Base-by-base conservation (phyloP, 2,113 vertebrate species). In the Actenoides lindsayi region DNA sequence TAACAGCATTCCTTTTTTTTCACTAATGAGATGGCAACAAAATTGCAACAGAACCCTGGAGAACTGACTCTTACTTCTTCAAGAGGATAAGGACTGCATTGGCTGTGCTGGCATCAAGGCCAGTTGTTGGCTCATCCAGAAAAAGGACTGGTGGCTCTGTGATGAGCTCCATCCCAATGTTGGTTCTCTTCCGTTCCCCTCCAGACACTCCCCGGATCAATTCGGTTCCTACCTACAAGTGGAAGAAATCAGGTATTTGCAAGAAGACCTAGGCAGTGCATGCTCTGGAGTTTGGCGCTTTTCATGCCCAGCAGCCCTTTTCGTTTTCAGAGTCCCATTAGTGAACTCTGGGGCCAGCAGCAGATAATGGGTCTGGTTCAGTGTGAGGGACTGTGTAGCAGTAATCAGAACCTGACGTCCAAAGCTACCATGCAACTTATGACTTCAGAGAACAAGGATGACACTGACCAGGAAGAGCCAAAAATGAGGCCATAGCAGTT, bases 161-260 rank as follows among this genome's bases (percentile, higher is more conserved):
- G 64, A 97, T 97, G 21, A 97, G 94, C 71, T 97, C 96, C 93
- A 90, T 95, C 39, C 95, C 94, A 33, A 97, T 97, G 57, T 96
- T 96, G 69, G 94, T 97, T 89, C 94, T 94, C 81, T 97, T 97
- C 88, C 97, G 93, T 42, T 97, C 95, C 28, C 96, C 97, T 87
- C 95, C 96, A 87, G 96, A 97, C 70, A 97, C 94, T 42, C 94
- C 89, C 12, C 94, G 95, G 31, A 97, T 96, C 39, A 98, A 44
- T 83, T 97, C 96, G 0, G 95, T 97, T 93, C 96, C 97, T 13
- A 97, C 97, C 97, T 98, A 91, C 16, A 87, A 50, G 41, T 37
- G 88, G 57, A 78, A 84, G 16, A 90, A 77, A 89, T 69, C 6
- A 54, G 39, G 3, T 46, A 71, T 60, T 89, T 78, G 13, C 60